phyloP scores from a whole-genome alignment of 2,113 vertebrate genomes.

The Cheirogaleus medius region DNA sequence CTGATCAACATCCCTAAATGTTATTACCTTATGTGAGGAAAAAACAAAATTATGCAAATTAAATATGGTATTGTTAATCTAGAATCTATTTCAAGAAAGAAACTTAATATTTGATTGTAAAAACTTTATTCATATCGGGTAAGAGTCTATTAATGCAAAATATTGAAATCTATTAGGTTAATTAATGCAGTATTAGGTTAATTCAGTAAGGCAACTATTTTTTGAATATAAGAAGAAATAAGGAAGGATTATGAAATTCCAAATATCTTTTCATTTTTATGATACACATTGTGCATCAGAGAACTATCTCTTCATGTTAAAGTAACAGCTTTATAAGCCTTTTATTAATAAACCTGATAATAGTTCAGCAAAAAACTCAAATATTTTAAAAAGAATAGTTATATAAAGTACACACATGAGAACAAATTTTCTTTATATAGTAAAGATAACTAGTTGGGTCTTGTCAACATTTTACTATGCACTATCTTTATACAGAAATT shows the following conservation, averaged over 20 bases:
- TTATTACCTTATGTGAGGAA: neutral
- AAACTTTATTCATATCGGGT: neutral
- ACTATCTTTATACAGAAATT: neutral
- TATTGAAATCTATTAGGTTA: conserved; percentile 7
- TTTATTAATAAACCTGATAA: conserved; percentile 35
- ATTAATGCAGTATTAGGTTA: conserved; percentile 42
- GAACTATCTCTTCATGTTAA: conserved; percentile 26
- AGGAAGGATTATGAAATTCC: neutral
- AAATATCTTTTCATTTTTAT: neutral
- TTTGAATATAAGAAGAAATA: conserved; percentile 38
- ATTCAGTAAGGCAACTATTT: neutral
- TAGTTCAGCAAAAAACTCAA: neutral
- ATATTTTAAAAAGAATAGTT: neutral
- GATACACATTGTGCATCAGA: neutral
- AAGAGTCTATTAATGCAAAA: neutral
- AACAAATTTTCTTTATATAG: neutral
- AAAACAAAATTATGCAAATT: neutral
- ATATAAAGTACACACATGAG: neutral
- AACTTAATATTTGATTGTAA: neutral
- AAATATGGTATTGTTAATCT: neutral
- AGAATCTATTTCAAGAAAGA: neutral
- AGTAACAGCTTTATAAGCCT: neutral
- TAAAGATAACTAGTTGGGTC: neutral
- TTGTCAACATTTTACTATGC: neutral
- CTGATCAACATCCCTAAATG: neutral